Evolutionary conservation across 2,888 invertebrate species (phyloP), one percentile per base, ranked within the genome.

Genomic region (Synergus umbraculus): DNA sequence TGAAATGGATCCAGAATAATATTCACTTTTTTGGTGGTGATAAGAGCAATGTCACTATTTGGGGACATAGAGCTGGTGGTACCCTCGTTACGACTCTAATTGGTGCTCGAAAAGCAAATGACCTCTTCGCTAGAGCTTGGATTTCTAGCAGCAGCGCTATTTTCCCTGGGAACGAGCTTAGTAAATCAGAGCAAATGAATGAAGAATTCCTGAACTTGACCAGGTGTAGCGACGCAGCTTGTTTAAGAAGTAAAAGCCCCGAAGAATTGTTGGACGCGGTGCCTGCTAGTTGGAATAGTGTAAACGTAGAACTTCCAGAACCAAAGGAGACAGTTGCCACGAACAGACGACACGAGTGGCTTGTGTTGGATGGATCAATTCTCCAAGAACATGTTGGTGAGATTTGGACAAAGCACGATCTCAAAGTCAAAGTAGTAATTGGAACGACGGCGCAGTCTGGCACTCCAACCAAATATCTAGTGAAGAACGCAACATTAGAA

Each of bases 11-110:
- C 2, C 94, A 96, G 81, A 92, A 95, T 84, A 97, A 98, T 90
- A 97, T 97, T 67, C 95, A 95, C 79, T 94, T 97, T 90, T 98
- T 98, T 88, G 97, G 97, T 0, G 97, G 97, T 0, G 96, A 97
- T 90, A 94, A 95, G 0, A 93, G 94, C 0, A 94, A 96, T 4
- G 96, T 98, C 0, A 97, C 97, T 0, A 89, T 98, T 58, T 94
- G 97, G 87, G 98, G 97, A 0, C 97, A 97, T 89, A 94, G 96
- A 37, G 97, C 97, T 0, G 97, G 97, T 1, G 97, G 96, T 0
- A 97, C 97, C 0, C 92, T 97, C 15, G 96, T 97, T 0, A 96
- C 97, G 0, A 96, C 97, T 0, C 92, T 98, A 63, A 94, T 95
- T 88, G 92, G 95, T 83, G 90, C 93, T 13, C 93, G 90, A 83